These are phyloP conservation scores for Cirrhinus molitorella DNA, from an alignment of 2,797 vertebrate species.

Conservation along the genomic window DNA sequence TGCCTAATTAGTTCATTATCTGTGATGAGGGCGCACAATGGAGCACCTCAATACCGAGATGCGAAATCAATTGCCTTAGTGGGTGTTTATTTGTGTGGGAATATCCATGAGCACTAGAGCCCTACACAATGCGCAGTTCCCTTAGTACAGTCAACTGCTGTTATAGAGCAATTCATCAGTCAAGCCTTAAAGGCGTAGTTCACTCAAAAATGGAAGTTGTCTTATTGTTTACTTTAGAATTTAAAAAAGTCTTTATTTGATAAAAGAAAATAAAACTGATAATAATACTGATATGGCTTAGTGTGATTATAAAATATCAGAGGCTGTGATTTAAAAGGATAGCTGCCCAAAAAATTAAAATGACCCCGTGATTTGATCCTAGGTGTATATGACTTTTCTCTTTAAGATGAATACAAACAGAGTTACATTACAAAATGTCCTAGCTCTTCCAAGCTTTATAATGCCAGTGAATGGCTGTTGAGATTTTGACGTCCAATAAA, in stretches of 20 bases:
- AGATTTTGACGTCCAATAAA: too few relatives aligned
- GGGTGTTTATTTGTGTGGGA: conserved; percentile 27
- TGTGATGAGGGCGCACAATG: conserved; percentile 41
- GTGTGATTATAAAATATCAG: background rate
- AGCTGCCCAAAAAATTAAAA: too few relatives aligned
- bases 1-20: conserved; percentile 50
- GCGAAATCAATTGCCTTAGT: conserved; percentile 38
- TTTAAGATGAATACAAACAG: too few relatives aligned
- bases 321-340: background rate
- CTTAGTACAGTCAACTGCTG: conserved; percentile 5
- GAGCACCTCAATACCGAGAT: conserved; percentile 48
- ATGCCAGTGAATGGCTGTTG: too few relatives aligned
- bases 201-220: background rate
- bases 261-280: background rate
- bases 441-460: too few relatives aligned
- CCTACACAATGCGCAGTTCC: background rate
- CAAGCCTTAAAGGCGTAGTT: background rate
- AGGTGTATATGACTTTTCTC: too few relatives aligned
- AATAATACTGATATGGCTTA: background rate
- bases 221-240: background rate
- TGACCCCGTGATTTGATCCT: too few relatives aligned
- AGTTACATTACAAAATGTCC: too few relatives aligned
- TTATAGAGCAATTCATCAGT: conserved; percentile 1
- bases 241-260: background rate
- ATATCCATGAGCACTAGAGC: conserved; percentile 14